Conservation (phyloP, 2,797 vertebrate species). For the Sebastes steindachneri region DNA sequence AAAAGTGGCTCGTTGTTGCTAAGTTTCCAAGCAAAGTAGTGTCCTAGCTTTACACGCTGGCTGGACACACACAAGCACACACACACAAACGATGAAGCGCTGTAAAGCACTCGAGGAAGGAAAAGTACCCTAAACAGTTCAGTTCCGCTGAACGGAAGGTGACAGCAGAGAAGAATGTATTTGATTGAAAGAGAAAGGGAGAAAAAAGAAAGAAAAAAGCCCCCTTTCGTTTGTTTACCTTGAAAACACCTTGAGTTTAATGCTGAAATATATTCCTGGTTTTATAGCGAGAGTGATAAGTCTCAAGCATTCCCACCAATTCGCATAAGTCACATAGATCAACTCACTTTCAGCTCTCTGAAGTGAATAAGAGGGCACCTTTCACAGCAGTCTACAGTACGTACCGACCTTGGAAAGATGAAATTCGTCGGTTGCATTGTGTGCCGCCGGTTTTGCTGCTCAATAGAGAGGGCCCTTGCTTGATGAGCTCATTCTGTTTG, state of each 20-base stretch:
- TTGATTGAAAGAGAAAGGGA: slow-evolving; percentile 28
- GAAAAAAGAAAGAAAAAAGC: neutral
- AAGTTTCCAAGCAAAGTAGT: neutral
- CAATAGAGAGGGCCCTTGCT: slow-evolving; percentile 51
- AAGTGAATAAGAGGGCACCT: slow-evolving; percentile 48
- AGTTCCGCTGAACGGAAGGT: slow-evolving; percentile 29
- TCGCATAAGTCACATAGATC: slow-evolving; percentile 48
- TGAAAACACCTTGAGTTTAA: slow-evolving; percentile 72
- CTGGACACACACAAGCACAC: slow-evolving; percentile 2
- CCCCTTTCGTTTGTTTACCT: slow-evolving; percentile 63
- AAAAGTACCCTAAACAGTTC: slow-evolving; percentile 22
- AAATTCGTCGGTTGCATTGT: slow-evolving; percentile 43
- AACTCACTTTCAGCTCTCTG: slow-evolving; percentile 54
- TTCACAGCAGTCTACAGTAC: slow-evolving; percentile 29
- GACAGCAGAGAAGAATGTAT: slow-evolving; percentile 30
- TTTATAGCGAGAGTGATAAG: slow-evolving; percentile 55
- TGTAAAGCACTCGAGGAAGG: slow-evolving; percentile 46
- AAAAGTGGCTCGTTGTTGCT: slow-evolving; percentile 39
- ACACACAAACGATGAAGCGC: slow-evolving; percentile 32
- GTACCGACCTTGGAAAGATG: slow-evolving; percentile 53
- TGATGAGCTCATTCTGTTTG: slow-evolving; percentile 65
- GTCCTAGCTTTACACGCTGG: neutral
- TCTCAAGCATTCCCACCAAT: slow-evolving; percentile 54
- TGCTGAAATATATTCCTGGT: slow-evolving; percentile 48
- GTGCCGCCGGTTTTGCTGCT: slow-evolving; percentile 40